phyloP scores from a whole-genome alignment of 1,140 invertebrate species.

The Leptoteleia sp. region DNA sequence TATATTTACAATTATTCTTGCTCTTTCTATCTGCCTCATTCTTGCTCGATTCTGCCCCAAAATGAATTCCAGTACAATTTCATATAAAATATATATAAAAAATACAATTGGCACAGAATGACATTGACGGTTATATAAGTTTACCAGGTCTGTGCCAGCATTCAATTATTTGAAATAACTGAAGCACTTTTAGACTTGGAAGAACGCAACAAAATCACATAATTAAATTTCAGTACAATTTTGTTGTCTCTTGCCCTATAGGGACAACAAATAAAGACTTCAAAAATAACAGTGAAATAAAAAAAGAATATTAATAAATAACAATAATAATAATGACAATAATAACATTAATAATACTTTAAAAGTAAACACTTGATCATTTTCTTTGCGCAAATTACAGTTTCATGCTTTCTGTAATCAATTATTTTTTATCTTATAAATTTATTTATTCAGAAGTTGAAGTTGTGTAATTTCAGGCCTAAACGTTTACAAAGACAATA shows the following conservation, averaged over 20 bases:
- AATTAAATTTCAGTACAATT: slow-evolving; percentile 19
- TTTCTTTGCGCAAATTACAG: neutral
- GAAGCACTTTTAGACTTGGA: slow-evolving; percentile 20
- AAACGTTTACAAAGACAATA: slow-evolving; percentile 34
- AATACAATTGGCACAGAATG: slow-evolving; percentile 29
- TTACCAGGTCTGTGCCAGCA: slow-evolving; percentile 1
- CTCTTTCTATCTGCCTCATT: no score
- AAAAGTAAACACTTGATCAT: neutral
- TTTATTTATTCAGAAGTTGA: neutral
- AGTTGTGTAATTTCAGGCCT: slow-evolving; percentile 6
- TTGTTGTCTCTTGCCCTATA: slow-evolving; percentile 3
- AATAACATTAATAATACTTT: neutral
- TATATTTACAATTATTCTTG: no score
- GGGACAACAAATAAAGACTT: neutral
- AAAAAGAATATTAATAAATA: neutral
- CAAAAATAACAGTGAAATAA: neutral
- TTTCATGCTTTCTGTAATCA: neutral
- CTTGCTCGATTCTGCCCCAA: no score
- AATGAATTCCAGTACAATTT: no score
- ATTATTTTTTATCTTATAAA: neutral
- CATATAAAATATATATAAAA: no score
- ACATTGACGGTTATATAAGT: slow-evolving; percentile 7
- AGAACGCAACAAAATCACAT: slow-evolving; percentile 13
- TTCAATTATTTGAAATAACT: slow-evolving; percentile 17
- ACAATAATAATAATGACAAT: no score